Evolutionary conservation across 2,888 invertebrate genomes (phyloP), one percentile per base, ranked within the genome.

Genomic region (Galerucella pusilla): DNA sequence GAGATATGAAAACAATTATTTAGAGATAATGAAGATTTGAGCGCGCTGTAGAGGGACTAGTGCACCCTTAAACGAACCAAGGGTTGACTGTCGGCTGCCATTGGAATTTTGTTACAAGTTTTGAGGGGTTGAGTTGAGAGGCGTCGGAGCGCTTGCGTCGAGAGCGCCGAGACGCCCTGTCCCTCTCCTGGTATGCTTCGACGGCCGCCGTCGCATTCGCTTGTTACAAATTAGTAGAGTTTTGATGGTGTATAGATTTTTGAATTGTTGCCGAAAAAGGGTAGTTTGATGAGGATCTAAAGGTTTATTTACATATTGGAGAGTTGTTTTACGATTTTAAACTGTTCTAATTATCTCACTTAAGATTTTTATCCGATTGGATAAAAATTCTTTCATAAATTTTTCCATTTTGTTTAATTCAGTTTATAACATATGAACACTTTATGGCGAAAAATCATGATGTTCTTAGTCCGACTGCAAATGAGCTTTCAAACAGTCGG

Each of bases 241-340:
- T 87, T 87, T 87, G 87, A 87, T 86, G 87, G 86, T 83, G 85
- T 87, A 87, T 87, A 85, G 87, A 87, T 87, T 87, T 87, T 87
- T 86, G 86, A 87, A 87, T 86, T 86, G 86, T 85, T 85, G 84
- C 85, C 85, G 68, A 81, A 82, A 84, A 85, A 72, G 60, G 60
- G 72, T 76, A 73, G 79, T 77, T 77, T 72, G 74, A 74, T 72
- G 20, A 46, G 64, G 64, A 46, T 65, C 16, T 12, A 46, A 6
- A 25, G 20, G 46, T 49, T 65, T 46, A 65, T 65, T 65, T 11
- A 46, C 20, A 28, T 65, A 16, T 16, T 64, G 64, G 45, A n/a
- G 42, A 61, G n/a, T 10, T 42, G 63, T 42, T 63, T 42, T 2
- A 49, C 14, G 9, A 42, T 42, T 42, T 42, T 7, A 42, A 42